phyloP scores from a whole-genome alignment of 1,140 invertebrate genomes.

The Centruroides sculpturatus region DNA sequence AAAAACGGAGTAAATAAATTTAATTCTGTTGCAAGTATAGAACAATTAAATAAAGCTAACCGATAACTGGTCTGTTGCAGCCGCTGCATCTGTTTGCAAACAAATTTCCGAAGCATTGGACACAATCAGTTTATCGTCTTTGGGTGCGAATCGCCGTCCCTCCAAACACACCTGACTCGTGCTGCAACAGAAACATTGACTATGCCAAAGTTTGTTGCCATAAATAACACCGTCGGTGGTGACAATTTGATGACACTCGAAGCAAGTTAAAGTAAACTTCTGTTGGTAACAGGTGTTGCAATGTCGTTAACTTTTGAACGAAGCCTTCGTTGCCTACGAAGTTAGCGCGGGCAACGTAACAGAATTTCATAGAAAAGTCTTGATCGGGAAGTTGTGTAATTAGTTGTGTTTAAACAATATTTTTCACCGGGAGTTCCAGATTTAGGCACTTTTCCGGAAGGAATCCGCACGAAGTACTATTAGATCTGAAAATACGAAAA shows the following conservation, averaged over 20 bases:
- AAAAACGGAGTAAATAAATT: too few relatives aligned
- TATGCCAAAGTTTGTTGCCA: slow-evolving; percentile 54
- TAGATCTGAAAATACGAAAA: slow-evolving; percentile 33
- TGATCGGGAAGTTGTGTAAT: slow-evolving; percentile 84
- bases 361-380: slow-evolving; percentile 77
- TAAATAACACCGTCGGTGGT: slow-evolving; percentile 97
- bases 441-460: slow-evolving; percentile 57
- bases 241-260: slow-evolving; percentile 95
- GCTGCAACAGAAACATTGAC: too few relatives aligned
- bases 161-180: too few relatives aligned
- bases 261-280: slow-evolving; percentile 93
- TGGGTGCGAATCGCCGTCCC: too few relatives aligned
- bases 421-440: slow-evolving; percentile 60
- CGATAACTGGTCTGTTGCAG: slow-evolving; percentile 96
- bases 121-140: slow-evolving; percentile 89
- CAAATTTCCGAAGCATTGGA: slow-evolving; percentile 93
- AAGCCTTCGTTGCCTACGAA: slow-evolving; percentile 98
- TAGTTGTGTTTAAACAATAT: slow-evolving; percentile 59
- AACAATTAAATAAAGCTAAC: slow-evolving; percentile 35
- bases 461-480: slow-evolving; percentile 57
- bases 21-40: too few relatives aligned
- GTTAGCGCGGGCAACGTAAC: slow-evolving; percentile 84
- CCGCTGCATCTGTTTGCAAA: slow-evolving; percentile 96
- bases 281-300: slow-evolving; percentile 39
- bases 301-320: slow-evolving; percentile 93